These are phyloP conservation scores for Metallyticus violacea DNA, from an alignment of 2,888 invertebrate genomes.

Conservation along the genomic window DNA sequence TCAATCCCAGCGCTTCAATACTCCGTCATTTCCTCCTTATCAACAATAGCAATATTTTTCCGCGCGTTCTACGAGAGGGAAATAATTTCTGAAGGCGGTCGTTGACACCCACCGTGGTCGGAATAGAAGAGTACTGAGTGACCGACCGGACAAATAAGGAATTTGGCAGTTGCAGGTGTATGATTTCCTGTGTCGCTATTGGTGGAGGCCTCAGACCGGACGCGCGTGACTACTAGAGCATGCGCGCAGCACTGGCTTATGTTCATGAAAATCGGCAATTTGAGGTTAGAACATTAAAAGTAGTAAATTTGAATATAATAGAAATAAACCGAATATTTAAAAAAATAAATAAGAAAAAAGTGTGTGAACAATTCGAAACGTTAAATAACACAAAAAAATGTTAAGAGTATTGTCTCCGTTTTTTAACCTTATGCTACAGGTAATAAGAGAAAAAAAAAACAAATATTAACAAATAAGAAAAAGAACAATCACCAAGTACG, in stretches of 20 bases:
- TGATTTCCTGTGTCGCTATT: constrained; percentile 10
- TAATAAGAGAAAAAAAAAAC: too few relatives aligned
- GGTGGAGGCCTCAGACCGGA: background rate
- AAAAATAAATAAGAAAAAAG: too few relatives aligned
- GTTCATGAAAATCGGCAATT: background rate
- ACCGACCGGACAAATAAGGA: constrained; percentile 1
- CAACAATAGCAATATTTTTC: background rate
- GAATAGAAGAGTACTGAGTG: background rate
- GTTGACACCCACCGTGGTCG: background rate
- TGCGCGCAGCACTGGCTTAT: background rate
- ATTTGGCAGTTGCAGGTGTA: constrained; percentile 17
- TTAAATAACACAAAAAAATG: too few relatives aligned
- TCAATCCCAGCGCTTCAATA: too few relatives aligned
- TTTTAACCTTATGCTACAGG: too few relatives aligned
- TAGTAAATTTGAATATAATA: too few relatives aligned
- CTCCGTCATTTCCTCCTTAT: background rate
- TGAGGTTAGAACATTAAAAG: too few relatives aligned
- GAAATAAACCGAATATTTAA: too few relatives aligned
- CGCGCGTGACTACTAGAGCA: background rate
- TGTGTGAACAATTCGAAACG: too few relatives aligned
- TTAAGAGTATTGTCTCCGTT: too few relatives aligned
- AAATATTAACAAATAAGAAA: too few relatives aligned
- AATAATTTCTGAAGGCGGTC: background rate
- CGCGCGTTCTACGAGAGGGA: background rate
- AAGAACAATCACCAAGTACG: too few relatives aligned